Evolutionary conservation across 2,888 invertebrate species (phyloP).

Genomic region (Micropterix aruncella): DNA sequence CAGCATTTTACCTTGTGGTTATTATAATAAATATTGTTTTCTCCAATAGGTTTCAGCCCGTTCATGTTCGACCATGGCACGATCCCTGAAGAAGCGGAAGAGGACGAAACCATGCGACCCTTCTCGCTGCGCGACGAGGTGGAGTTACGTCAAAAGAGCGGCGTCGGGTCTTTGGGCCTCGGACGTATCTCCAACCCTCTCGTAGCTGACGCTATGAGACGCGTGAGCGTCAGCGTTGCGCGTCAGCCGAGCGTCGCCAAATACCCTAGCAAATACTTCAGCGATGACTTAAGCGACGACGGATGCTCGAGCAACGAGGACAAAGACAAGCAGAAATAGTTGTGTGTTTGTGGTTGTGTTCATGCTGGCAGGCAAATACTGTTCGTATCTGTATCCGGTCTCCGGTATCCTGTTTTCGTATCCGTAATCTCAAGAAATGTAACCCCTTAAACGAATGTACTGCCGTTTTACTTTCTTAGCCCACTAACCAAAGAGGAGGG

Average conservation of each 20-base stretch:
- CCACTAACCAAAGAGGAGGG: no score
- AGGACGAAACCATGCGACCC: no score
- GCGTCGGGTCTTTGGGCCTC: constrained; percentile 17
- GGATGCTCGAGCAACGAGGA: neutral
- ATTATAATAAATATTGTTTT: neutral
- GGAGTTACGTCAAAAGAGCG: neutral
- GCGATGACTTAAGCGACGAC: constrained; percentile 11
- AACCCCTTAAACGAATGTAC: no score
- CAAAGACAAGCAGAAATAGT: neutral
- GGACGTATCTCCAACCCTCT: constrained; percentile 24
- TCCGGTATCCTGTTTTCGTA: no score
- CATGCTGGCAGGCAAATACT: no score
- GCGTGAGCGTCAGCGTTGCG: constrained; percentile 29
- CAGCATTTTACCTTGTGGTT: no score
- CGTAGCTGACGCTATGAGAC: constrained; percentile 27
- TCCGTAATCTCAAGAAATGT: no score
- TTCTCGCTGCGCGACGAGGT: neutral
- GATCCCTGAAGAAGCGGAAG: neutral
- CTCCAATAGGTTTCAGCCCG: neutral
- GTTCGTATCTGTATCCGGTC: no score
- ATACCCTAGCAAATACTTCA: constrained; percentile 31
- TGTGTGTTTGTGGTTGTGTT: no score
- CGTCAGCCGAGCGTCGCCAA: constrained; percentile 26
- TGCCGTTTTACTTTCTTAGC: no score
- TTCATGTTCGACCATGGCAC: neutral